Percentiles rank a stretch among this genome's conserved stretches.
phyloP scores from a whole-genome alignment of 2,113 vertebrate species.

The Australoheros scitulus region DNA sequence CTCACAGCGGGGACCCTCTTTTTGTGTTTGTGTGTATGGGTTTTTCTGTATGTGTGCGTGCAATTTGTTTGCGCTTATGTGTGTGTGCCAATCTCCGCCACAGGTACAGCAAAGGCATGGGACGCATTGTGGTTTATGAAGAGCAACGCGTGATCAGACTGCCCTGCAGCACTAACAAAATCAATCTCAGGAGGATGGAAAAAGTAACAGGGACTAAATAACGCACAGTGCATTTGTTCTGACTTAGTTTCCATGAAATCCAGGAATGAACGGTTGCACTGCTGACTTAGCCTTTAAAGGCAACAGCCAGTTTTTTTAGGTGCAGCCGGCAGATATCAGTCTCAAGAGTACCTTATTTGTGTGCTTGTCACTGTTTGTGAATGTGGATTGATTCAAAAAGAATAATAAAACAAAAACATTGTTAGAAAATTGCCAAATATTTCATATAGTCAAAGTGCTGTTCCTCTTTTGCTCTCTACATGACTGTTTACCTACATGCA shows the following conservation, averaged over 20 bases:
- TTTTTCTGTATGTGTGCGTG: constrained; percentile 54
- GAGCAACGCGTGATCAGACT: constrained; percentile 66
- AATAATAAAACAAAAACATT: neutral
- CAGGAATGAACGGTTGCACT: neutral
- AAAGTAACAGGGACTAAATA: constrained; percentile 56
- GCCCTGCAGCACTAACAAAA: constrained; percentile 41
- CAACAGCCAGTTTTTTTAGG: neutral
- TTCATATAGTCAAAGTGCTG: neutral
- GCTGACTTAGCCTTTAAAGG: neutral
- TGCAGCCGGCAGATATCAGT: neutral
- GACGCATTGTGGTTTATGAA: constrained; percentile 55
- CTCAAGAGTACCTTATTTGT: neutral
- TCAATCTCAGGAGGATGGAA: constrained; percentile 47
- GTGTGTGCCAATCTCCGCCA: constrained; percentile 45
- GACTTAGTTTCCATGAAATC: constrained; percentile 13
- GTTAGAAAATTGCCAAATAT: neutral
- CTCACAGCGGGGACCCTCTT: constrained; percentile 68
- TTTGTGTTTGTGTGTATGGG: constrained; percentile 66
- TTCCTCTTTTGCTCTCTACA: neutral
- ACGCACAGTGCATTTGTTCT: constrained; percentile 17
- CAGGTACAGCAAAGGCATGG: constrained; percentile 64
- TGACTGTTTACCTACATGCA: neutral
- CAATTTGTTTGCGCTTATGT: constrained; percentile 41
- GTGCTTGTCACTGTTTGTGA: neutral
- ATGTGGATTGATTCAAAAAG: neutral